Percentiles rank a stretch among this genome's conserved stretches.
These are phyloP conservation scores for Eremophila alpestris DNA, from an alignment of 2,797 vertebrate species.

Conservation along the genomic window DNA sequence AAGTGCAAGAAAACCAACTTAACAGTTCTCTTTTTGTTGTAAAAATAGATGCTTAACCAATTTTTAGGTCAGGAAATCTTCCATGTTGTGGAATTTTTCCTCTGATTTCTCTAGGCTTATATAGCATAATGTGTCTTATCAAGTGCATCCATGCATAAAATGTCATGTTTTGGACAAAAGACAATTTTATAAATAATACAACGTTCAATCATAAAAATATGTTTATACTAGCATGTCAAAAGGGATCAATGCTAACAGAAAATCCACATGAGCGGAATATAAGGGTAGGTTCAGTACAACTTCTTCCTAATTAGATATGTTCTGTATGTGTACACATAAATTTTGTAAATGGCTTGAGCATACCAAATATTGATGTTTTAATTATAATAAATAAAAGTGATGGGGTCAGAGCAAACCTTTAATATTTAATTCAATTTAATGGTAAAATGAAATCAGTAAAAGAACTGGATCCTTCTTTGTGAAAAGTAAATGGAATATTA, in stretches of 20 bases:
- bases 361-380: conserved; percentile 61
- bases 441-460: background rate
- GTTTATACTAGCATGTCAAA: background rate
- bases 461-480: background rate
- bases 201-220: background rate
- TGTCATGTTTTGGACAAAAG: background rate
- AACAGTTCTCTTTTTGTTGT: background rate
- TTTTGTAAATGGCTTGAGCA: conserved; percentile 50
- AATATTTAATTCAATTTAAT: conserved; percentile 45
- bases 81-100: background rate
- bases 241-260: background rate
- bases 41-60: background rate
- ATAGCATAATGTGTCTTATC: background rate
- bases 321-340: conserved; percentile 22
- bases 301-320: conserved; percentile 44
- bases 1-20: background rate
- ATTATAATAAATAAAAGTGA: conserved; percentile 54
- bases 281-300: background rate
- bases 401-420: conserved; percentile 23
- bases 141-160: background rate
- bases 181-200: background rate
- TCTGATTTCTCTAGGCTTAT: background rate
- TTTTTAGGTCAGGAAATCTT: background rate
- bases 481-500: background rate
- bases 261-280: background rate